Conservation (phyloP, 2,888 invertebrate genomes). For the Limnephilus lunatus region DNA sequence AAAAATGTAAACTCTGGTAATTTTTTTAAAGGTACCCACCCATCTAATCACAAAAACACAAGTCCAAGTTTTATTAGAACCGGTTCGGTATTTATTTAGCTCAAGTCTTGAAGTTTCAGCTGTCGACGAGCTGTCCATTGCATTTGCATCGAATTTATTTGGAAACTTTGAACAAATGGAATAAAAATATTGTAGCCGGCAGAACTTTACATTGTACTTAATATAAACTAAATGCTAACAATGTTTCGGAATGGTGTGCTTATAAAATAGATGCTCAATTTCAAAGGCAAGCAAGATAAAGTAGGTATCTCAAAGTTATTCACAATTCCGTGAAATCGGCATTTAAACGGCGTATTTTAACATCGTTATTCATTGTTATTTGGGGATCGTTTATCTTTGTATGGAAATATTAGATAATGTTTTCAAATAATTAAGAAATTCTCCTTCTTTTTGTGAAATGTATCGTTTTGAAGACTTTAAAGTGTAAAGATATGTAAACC, state of each 20-base stretch:
- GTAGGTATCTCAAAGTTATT: background rate
- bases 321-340: background rate
- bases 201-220: conserved; percentile 2
- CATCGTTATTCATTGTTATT: background rate
- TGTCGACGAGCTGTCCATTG: conserved; percentile 4
- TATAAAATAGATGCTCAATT: background rate
- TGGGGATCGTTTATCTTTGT: background rate
- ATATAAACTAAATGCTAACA: background rate
- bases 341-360: background rate
- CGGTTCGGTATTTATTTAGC: conserved; percentile 1
- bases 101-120: background rate
- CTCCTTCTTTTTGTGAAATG: background rate
- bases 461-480: background rate
- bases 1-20: background rate
- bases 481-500: too few relatives aligned
- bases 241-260: background rate
- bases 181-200: background rate
- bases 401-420: background rate
- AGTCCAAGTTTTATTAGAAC: background rate
- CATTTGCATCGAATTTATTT: conserved; percentile 6
- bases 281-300: background rate
- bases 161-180: background rate
- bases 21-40: background rate
- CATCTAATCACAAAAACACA: background rate
- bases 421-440: background rate